Evolutionary conservation across 2,888 invertebrate species (phyloP).

Genomic region (Nycteola revayana): DNA sequence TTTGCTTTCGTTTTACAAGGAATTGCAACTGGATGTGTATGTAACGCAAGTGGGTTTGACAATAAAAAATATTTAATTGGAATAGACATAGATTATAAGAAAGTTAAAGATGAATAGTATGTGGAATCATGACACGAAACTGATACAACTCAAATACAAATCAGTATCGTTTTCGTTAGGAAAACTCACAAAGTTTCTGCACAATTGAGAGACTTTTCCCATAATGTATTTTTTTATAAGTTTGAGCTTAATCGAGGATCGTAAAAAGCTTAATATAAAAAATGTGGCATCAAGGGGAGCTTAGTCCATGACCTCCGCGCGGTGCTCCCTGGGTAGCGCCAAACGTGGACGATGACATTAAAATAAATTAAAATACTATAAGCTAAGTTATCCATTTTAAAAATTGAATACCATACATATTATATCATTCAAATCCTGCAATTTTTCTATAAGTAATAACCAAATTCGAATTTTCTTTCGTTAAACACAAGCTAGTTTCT

Average conservation of each 20-base stretch:
- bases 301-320: slow-evolving; percentile 79
- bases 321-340: slow-evolving; percentile 81
- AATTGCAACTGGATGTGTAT: slow-evolving; percentile 31
- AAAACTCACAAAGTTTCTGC: slow-evolving; percentile 26
- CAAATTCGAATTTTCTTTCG: slow-evolving; percentile 19
- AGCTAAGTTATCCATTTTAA: too few relatives aligned
- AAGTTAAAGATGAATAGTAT: slow-evolving; percentile 20
- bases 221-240: slow-evolving; percentile 26
- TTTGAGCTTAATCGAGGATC: slow-evolving; percentile 34
- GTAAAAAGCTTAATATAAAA: slow-evolving; percentile 32
- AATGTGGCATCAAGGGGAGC: slow-evolving; percentile 72
- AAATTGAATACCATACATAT: too few relatives aligned
- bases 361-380: too few relatives aligned
- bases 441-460: slow-evolving; percentile 11
- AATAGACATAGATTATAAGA: slow-evolving; percentile 26
- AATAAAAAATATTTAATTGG: slow-evolving; percentile 46
- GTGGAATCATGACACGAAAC: slow-evolving; percentile 26
- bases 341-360: slow-evolving; percentile 71
- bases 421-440: slow-evolving; percentile 28
- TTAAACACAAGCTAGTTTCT: slow-evolving; percentile 21
- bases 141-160: slow-evolving; percentile 21
- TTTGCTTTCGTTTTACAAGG: slow-evolving; percentile 23
- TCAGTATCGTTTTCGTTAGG: slow-evolving; percentile 20
- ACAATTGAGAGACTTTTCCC: slow-evolving; percentile 19
- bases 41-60: slow-evolving; percentile 53